Conservation (phyloP, 2,113 vertebrate species). For the Pedionomus torquatus region DNA sequence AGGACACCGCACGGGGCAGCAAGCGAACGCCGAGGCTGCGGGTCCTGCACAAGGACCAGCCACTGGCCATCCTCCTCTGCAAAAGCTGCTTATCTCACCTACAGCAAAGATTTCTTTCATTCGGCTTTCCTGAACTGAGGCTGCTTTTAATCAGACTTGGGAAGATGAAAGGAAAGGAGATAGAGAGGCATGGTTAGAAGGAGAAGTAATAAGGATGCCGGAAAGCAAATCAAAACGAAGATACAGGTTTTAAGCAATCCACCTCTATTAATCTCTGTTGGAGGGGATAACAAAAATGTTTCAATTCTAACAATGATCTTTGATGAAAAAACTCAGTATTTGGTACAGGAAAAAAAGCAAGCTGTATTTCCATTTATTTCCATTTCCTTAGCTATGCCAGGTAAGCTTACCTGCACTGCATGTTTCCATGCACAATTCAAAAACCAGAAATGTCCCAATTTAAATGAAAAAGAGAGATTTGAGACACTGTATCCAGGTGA, state of each 20-base stretch:
- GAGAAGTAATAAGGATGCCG: background rate
- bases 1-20: fast-evolving
- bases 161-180: background rate
- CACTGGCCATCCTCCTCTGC: fast-evolving
- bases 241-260: background rate
- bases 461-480: background rate
- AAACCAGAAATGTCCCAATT: background rate
- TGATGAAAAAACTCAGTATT: background rate
- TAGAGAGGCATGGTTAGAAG: background rate
- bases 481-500: background rate
- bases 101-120: background rate
- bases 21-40: background rate
- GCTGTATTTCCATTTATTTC: background rate
- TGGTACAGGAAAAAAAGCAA: background rate
- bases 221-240: conserved; percentile 1
- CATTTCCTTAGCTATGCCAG: background rate
- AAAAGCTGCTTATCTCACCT: background rate
- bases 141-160: background rate
- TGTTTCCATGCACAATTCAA: background rate
- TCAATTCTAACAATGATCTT: background rate
- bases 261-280: background rate
- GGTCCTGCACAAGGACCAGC: background rate
- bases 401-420: background rate
- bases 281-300: background rate
- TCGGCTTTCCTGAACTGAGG: background rate